Base-by-base conservation (phyloP, 2,113 vertebrate species). In the Psittacus erithacus region DNA sequence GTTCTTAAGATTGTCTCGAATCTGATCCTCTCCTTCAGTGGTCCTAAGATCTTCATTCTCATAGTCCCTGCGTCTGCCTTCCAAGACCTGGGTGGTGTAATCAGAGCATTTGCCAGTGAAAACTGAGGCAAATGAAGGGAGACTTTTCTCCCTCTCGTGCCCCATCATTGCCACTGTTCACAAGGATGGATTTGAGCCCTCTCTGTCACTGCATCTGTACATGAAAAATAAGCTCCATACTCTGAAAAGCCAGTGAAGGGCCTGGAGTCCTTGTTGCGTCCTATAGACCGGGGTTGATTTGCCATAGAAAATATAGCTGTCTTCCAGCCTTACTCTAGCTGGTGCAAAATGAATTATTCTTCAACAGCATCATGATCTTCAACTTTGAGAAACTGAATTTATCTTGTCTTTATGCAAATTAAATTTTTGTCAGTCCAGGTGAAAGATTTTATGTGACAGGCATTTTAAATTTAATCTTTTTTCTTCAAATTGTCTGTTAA, bases 301-400 rank as follows among this genome's bases (percentile, higher is more conserved):
- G 53, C 38, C 38, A 39, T 6, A 39, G 39, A 39, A 43, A 64
- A 27, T 10, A 57, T 2, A 46, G 24, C 35, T 5, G 2, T 33
- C 41, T 22, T 50, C 86, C 50, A 92, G 38, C 50, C n/a, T 88
- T 68, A 57, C 8, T 49, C 5, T 86, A 43, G 14, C 23, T 55
- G 29, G 13, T 84, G 12, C 23, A 33, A 59, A 82, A 22, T 52
- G 29, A 86, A 90, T 69, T 89, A 64, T 71, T 86, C 52, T 71
- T 84, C 35, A 86, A 38, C 14, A 68, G 5, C 18, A n/a, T 64
- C 29, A 55, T 38, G 62, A 27, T 88, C 20, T 79, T 88, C 67
- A 82, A 59, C 62, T 55, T 88, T 93, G 94, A 89, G 88, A 95
- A 91, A 69, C 3, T 67, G 11, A 68, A 83, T 79, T 92, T 91